phyloP scores from a whole-genome alignment of 2,113 vertebrate species.

The Larimichthys crocea region DNA sequence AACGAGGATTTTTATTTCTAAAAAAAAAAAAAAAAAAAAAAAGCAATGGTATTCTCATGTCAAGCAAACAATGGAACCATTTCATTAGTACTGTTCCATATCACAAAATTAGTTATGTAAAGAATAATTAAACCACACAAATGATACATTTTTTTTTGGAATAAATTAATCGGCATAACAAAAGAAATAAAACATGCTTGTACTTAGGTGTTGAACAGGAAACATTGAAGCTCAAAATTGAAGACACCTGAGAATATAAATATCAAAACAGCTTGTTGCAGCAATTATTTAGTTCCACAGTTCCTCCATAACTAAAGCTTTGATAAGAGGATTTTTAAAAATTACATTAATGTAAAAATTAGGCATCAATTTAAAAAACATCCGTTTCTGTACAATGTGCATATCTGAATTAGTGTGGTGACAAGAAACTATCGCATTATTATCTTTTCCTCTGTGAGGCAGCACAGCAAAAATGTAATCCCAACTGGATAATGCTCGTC shows the following conservation, averaged over 20 bases:
- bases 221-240: constrained; percentile 75
- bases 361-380: constrained; percentile 72
- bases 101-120: constrained; percentile 81
- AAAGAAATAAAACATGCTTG: constrained; percentile 77
- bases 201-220: constrained; percentile 76
- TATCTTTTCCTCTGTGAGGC: constrained; percentile 36
- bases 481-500: constrained; percentile 42
- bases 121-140: constrained; percentile 83
- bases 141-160: constrained; percentile 71
- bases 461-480: constrained; percentile 47
- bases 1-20: constrained; percentile 74
- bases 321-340: constrained; percentile 65
- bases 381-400: constrained; percentile 79
- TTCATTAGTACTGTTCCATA: constrained; percentile 81
- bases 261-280: constrained; percentile 81
- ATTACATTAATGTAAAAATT: constrained; percentile 76
- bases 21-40: constrained; percentile 82
- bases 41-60: constrained; percentile 83
- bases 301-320: constrained; percentile 78
- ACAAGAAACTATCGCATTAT: constrained; percentile 33
- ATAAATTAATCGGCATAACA: constrained; percentile 85
- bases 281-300: constrained; percentile 76
- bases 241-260: constrained; percentile 86
- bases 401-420: constrained; percentile 81
- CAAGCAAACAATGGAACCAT: constrained; percentile 82